Conservation (phyloP, 1,140 invertebrate species). For the Drosophila jambulina region DNA sequence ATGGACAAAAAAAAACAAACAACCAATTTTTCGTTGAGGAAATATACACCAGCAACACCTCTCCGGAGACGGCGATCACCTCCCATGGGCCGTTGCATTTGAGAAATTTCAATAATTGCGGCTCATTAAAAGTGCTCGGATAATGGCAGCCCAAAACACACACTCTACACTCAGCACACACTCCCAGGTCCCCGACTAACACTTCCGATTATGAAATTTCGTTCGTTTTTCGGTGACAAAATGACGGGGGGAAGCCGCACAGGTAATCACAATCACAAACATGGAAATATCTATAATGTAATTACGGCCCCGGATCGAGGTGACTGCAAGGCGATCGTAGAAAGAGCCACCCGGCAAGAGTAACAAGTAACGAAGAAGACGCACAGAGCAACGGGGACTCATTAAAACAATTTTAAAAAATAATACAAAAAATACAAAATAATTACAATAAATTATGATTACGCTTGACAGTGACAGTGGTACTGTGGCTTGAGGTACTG, state of each 20-base stretch:
- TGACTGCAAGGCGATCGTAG: slow-evolving; percentile 67
- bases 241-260: slow-evolving; percentile 42
- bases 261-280: slow-evolving; percentile 64
- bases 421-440: slow-evolving; percentile 70
- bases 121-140: slow-evolving; percentile 70
- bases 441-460: slow-evolving; percentile 84
- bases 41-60: slow-evolving; percentile 11
- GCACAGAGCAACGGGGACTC: slow-evolving; percentile 51
- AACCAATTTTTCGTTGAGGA: slow-evolving; percentile 18
- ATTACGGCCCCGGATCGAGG: slow-evolving; percentile 72
- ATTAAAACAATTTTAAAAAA: slow-evolving; percentile 84
- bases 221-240: slow-evolving; percentile 66
- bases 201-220: slow-evolving; percentile 81
- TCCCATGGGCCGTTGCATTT: slow-evolving; percentile 68
- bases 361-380: slow-evolving; percentile 23
- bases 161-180: background rate
- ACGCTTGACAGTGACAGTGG: slow-evolving; percentile 82
- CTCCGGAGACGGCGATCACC: slow-evolving; percentile 4
- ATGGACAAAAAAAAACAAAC: background rate
- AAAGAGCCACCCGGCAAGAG: slow-evolving; percentile 10
- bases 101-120: slow-evolving; percentile 82
- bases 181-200: slow-evolving; percentile 44
- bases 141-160: slow-evolving; percentile 53
- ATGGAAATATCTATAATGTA: slow-evolving; percentile 82
- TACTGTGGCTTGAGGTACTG: slow-evolving; percentile 51